A percentile compares a stretch with the other conserved stretches of the same genome.
Conservation (phyloP, 2,888 invertebrate species). For the Cataglyphis albicans region DNA sequence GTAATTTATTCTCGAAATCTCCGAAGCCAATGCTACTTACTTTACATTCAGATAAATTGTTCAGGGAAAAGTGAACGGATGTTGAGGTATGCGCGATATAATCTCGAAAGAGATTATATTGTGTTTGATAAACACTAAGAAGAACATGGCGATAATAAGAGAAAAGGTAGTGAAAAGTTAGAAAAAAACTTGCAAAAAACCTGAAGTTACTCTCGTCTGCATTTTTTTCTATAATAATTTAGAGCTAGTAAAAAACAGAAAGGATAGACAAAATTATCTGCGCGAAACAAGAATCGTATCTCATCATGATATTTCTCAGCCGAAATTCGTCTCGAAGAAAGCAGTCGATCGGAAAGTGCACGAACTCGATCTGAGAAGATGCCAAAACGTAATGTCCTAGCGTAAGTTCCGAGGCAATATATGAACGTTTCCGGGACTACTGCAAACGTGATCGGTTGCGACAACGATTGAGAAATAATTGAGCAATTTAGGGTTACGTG, state of each 20-base stretch:
- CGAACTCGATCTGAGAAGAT: not conserved
- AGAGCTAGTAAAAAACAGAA: not conserved
- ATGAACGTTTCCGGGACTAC: slow-evolving; percentile 58
- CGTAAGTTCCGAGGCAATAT: slow-evolving; percentile 10
- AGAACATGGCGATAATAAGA: not conserved
- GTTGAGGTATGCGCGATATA: not conserved
- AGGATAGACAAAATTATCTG: not conserved
- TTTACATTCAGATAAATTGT: slow-evolving; percentile 21
- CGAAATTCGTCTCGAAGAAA: not conserved
- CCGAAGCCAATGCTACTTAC: not conserved
- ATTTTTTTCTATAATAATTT: not conserved
- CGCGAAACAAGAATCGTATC: not conserved
- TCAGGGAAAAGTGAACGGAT: slow-evolving; percentile 7
- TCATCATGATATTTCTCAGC: slow-evolving; percentile 11
- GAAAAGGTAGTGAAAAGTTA: not conserved
- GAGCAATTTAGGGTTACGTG: slow-evolving; percentile 82
- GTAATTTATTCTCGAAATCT: slow-evolving; percentile 30
- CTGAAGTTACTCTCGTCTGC: not conserved
- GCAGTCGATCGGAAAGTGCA: slow-evolving; percentile 21
- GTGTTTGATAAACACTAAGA: slow-evolving; percentile 11
- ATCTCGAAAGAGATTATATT: not conserved
- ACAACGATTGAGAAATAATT: slow-evolving; percentile 79
- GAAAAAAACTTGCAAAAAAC: not conserved
- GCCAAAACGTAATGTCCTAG: slow-evolving; percentile 31
- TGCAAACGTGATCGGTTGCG: slow-evolving; percentile 71